A percentile compares a stretch with the other conserved stretches of the same genome.
These are phyloP conservation scores for Baccha elongata DNA, from an alignment of 2,888 invertebrate species.

Conservation along the genomic window DNA sequence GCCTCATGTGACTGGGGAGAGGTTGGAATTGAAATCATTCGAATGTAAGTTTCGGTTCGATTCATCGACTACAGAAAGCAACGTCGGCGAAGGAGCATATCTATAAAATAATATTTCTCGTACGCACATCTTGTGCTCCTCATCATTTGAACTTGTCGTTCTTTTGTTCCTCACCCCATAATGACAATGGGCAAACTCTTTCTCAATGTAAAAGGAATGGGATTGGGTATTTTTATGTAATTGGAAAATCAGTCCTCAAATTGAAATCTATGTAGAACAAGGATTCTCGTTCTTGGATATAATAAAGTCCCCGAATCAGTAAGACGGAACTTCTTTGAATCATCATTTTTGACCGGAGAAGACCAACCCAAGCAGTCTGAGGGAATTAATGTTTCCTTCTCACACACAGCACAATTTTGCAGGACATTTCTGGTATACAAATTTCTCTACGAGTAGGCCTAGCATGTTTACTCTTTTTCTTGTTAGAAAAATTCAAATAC, in stretches of 20 bases:
- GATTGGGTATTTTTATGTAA: slow-evolving; percentile 53
- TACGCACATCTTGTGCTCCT: slow-evolving; percentile 58
- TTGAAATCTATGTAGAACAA: slow-evolving; percentile 63
- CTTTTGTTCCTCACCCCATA: slow-evolving; percentile 9
- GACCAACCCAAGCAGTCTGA: background rate
- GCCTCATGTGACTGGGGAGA: slow-evolving; percentile 43
- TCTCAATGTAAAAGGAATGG: background rate
- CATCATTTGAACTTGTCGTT: slow-evolving; percentile 44
- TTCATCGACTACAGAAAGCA: slow-evolving; percentile 30
- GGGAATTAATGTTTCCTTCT: background rate
- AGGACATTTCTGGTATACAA: slow-evolving; percentile 53
- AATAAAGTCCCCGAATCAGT: background rate
- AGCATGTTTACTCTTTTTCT: slow-evolving; percentile 31
- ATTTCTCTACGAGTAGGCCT: background rate
- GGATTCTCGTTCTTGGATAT: slow-evolving; percentile 15
- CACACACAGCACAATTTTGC: slow-evolving; percentile 39
- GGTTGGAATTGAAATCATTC: slow-evolving; percentile 63
- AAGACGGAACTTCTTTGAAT: slow-evolving; percentile 22
- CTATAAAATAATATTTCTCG: slow-evolving; percentile 19
- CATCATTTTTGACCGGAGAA: slow-evolving; percentile 50
- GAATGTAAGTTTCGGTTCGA: slow-evolving; percentile 56
- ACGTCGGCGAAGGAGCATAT: background rate
- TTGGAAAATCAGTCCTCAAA: slow-evolving; percentile 61
- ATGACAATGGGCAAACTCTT: slow-evolving; percentile 35
- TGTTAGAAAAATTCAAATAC: slow-evolving; percentile 5